A percentile compares a stretch with the other conserved stretches of the same genome.
phyloP scores from a whole-genome alignment of 2,797 vertebrate species.

The Mormyrus proboscirostris region DNA sequence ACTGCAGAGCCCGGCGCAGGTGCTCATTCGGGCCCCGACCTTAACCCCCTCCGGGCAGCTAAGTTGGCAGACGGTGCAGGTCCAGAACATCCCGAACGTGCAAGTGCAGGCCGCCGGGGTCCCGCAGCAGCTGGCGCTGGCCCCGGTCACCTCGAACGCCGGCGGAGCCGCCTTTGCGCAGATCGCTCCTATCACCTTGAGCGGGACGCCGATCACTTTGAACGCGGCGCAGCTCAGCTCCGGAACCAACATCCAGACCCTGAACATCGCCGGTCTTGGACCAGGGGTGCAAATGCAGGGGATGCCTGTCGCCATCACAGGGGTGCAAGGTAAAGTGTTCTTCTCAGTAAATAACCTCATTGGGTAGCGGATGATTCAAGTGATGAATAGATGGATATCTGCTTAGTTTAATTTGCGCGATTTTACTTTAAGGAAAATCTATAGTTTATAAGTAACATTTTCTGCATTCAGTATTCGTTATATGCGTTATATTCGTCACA shows the following conservation, averaged over 20 bases:
- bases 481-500: not conserved
- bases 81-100: conserved; percentile 79
- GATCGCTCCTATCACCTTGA: conserved; percentile 81
- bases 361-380: not conserved
- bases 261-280: conserved; percentile 89
- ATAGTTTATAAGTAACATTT: not conserved
- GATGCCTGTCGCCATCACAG: conserved; percentile 90
- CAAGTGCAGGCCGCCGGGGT: conserved; percentile 82
- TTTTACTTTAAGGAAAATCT: not conserved
- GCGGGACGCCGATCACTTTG: conserved; percentile 85
- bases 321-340: conserved; percentile 80
- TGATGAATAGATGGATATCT: not conserved
- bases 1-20: conserved; percentile 86
- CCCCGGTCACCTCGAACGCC: conserved; percentile 74
- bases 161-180: conserved; percentile 72
- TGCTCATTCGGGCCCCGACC: conserved; percentile 92
- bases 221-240: conserved; percentile 91
- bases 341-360: not conserved
- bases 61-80: conserved; percentile 96
- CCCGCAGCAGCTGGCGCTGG: conserved; percentile 87
- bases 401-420: not conserved
- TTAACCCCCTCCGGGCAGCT: conserved; percentile 92
- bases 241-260: conserved; percentile 90
- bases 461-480: not conserved
- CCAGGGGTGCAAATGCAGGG: conserved; percentile 92